Evolutionary conservation across 2,113 vertebrate species (phyloP).

Genomic region (Oenanthe melanoleuca): DNA sequence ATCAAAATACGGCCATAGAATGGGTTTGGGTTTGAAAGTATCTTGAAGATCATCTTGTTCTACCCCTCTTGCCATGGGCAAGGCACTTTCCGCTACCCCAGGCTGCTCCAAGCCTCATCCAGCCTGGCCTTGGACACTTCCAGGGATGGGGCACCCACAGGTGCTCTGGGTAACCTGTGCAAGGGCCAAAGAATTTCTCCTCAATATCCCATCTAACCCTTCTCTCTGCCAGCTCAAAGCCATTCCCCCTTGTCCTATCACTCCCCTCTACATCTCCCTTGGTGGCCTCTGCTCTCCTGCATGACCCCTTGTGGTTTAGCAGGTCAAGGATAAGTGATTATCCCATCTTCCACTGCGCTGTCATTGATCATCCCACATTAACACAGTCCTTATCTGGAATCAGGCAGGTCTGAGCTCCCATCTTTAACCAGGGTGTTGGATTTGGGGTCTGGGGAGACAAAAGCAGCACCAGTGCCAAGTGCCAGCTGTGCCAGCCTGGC

Average conservation of each 20-base stretch:
- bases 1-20: not conserved
- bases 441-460: not conserved
- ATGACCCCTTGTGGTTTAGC: not conserved
- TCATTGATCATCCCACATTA: not conserved
- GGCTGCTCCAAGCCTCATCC: not conserved
- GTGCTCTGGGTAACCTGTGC: not conserved
- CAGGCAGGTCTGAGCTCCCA: not conserved
- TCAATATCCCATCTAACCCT: not conserved
- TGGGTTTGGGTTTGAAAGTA: not conserved
- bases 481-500: not conserved
- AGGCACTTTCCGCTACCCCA: not conserved
- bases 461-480: not conserved
- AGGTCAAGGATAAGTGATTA: not conserved
- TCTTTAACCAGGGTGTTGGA: not conserved
- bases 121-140: not conserved
- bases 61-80: not conserved
- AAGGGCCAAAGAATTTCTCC: not conserved
- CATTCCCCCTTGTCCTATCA: not conserved
- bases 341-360: not conserved
- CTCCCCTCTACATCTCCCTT: not conserved
- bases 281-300: not conserved
- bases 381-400: not conserved
- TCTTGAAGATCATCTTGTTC: not conserved
- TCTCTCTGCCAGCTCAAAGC: not conserved
- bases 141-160: not conserved